phyloP scores from a whole-genome alignment of 2,797 vertebrate genomes.

The Netta rufina region DNA sequence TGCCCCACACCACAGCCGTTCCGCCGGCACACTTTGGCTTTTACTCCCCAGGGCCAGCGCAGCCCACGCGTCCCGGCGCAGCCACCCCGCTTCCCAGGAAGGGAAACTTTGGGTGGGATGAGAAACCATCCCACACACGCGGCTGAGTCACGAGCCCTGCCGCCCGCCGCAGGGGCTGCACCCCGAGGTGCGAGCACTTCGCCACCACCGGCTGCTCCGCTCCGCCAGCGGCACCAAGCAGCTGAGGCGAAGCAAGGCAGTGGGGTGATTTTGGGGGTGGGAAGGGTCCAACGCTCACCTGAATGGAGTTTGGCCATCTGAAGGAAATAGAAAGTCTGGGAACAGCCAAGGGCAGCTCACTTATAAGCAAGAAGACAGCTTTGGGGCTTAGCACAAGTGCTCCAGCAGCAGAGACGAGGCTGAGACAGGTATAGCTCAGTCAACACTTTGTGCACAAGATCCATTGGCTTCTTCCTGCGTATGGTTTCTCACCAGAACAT shows the following conservation, averaged over 20 bases:
- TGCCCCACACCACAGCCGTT: constrained; percentile 11
- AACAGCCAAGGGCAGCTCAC: background rate
- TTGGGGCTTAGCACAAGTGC: background rate
- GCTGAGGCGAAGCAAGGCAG: background rate
- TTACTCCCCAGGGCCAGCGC: constrained; percentile 30
- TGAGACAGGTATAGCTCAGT: background rate
- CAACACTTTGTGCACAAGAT: background rate
- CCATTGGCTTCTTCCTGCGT: background rate
- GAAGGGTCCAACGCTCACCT: background rate
- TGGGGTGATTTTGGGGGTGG: background rate
- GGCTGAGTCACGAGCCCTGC: constrained; percentile 36
- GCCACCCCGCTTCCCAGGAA: constrained; percentile 47
- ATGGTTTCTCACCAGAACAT: background rate
- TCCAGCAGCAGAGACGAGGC: background rate
- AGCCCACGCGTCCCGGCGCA: background rate
- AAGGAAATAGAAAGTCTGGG: background rate
- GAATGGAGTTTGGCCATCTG: background rate
- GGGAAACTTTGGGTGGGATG: constrained; percentile 65
- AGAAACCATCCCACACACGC: constrained; percentile 26
- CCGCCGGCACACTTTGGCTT: constrained; percentile 52
- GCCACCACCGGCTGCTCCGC: background rate
- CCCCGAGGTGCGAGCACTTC: fast-evolving
- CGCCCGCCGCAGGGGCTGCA: background rate
- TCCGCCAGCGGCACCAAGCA: background rate
- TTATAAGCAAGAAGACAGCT: background rate